Percentiles rank a stretch among this genome's conserved stretches.
phyloP scores from a whole-genome alignment of 1,140 invertebrate genomes.

The Ditylenchus dipsaci region DNA sequence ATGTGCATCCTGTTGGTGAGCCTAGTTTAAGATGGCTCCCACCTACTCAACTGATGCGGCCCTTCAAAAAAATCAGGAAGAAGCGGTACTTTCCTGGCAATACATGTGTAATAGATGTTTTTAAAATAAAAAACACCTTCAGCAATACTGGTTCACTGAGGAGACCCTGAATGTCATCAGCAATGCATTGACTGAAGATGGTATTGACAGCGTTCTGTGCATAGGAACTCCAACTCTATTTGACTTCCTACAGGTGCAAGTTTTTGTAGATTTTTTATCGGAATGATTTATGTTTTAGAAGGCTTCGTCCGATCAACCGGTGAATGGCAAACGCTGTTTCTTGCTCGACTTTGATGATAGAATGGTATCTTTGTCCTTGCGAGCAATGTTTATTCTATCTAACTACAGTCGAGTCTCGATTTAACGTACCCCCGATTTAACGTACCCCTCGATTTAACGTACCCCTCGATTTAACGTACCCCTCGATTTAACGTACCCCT shows the following conservation, averaged over 20 bases:
- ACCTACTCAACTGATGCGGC: not conserved
- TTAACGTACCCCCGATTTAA: too few relatives aligned
- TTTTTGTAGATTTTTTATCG: not conserved
- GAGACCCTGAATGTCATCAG: slow-evolving; percentile 1
- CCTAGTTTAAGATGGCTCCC: not conserved
- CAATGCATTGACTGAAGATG: not conserved
- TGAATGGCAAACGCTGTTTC: not conserved
- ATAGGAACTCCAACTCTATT: slow-evolving; percentile 29
- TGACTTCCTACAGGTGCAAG: not conserved
- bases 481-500: too few relatives aligned
- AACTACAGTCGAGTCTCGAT: too few relatives aligned
- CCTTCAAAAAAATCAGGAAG: slow-evolving; percentile 2
- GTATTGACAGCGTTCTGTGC: slow-evolving; percentile 20
- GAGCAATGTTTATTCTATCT: not conserved
- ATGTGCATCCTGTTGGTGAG: not conserved
- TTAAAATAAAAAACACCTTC: not conserved
- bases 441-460: too few relatives aligned
- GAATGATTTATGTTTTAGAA: slow-evolving; percentile 6
- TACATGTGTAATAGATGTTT: too few relatives aligned
- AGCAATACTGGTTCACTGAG: slow-evolving; percentile 4
- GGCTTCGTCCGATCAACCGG: not conserved
- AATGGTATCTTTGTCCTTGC: slow-evolving; percentile 24
- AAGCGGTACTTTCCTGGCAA: too few relatives aligned
- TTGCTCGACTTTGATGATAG: slow-evolving; percentile 24
- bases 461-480: too few relatives aligned